Conservation (phyloP, 2,797 vertebrate species). For the Gymnocypris eckloni region DNA sequence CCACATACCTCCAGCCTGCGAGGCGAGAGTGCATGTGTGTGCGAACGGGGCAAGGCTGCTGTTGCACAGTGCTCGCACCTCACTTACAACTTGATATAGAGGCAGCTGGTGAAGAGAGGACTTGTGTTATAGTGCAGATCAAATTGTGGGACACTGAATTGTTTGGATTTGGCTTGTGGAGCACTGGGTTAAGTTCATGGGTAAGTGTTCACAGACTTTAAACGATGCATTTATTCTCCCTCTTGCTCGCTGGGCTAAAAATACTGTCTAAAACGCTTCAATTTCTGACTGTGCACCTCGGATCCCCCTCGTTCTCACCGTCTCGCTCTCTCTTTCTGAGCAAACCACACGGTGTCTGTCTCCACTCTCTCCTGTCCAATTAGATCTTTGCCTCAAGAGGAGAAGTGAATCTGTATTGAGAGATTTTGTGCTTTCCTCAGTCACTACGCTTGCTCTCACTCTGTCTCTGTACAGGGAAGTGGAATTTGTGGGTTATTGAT, state of each 20-base stretch:
- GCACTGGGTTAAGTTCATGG: slow-evolving; percentile 78
- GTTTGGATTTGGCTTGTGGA: slow-evolving; percentile 38
- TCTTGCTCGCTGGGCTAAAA: not conserved
- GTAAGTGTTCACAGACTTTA: slow-evolving; percentile 86
- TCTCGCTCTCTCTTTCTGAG: slow-evolving; percentile 6
- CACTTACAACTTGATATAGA: slow-evolving; percentile 34
- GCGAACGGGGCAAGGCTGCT: slow-evolving; percentile 54
- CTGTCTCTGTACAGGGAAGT: slow-evolving; percentile 83
- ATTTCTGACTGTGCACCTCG: slow-evolving; percentile 35
- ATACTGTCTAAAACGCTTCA: slow-evolving; percentile 19
- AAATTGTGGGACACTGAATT: slow-evolving; percentile 29
- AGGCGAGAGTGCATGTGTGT: slow-evolving; percentile 74
- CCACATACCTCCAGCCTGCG: slow-evolving; percentile 93
- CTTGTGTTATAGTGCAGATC: slow-evolving; percentile 26
- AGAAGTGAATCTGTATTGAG: slow-evolving; percentile 39
- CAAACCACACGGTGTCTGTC: not conserved
- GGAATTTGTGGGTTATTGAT: slow-evolving; percentile 86
- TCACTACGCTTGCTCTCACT: slow-evolving; percentile 55
- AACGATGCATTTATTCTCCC: slow-evolving; percentile 50
- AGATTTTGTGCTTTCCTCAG: slow-evolving; percentile 25
- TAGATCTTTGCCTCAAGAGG: slow-evolving; percentile 20
- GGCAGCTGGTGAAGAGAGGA: slow-evolving; percentile 34
- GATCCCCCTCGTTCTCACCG: not conserved
- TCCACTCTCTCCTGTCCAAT: slow-evolving; percentile 25
- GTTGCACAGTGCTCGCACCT: slow-evolving; percentile 47